Percentiles rank a stretch among this genome's conserved stretches.
Conservation (phyloP, 2,888 invertebrate genomes). For the Cerastis leucographa region DNA sequence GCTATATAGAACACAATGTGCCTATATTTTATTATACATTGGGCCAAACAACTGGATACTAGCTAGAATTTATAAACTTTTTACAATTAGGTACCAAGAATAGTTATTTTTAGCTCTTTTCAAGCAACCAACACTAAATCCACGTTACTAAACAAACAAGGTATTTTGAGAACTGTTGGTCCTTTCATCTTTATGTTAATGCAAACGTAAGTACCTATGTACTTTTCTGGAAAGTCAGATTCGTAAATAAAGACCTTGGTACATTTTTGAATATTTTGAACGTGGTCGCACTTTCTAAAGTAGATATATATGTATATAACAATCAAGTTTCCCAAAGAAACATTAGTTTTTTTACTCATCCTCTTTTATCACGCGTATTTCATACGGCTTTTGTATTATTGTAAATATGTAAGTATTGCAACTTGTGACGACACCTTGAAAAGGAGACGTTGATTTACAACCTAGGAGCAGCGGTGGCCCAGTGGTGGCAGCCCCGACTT, state of each 20-base stretch:
- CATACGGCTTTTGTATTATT: no score
- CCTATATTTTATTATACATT: neutral
- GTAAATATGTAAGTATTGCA: neutral
- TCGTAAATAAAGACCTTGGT: constrained; percentile 16
- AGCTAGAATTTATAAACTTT: neutral
- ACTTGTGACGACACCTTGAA: neutral
- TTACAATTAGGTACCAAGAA: neutral
- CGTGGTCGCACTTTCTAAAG: constrained; percentile 2
- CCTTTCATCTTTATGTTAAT: constrained; percentile 3
- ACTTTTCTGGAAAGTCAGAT: constrained; percentile 6
- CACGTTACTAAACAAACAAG: constrained; percentile 5
- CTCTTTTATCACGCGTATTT: no score
- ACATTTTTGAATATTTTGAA: constrained; percentile 21
- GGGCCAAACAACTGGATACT: neutral
- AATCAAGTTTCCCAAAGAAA: no score
- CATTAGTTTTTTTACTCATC: no score
- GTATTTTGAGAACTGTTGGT: neutral
- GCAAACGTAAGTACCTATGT: neutral
- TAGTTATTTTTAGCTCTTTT: neutral
- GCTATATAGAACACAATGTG: neutral
- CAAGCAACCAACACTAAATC: neutral
- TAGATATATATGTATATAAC: constrained; percentile 19
- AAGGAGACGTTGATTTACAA: neutral
- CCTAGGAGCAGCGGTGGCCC: no score
- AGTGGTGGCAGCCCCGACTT: no score